These are phyloP conservation scores for Naso thynnoides DNA, from an alignment of 2,797 vertebrate species.

Conservation along the genomic window DNA sequence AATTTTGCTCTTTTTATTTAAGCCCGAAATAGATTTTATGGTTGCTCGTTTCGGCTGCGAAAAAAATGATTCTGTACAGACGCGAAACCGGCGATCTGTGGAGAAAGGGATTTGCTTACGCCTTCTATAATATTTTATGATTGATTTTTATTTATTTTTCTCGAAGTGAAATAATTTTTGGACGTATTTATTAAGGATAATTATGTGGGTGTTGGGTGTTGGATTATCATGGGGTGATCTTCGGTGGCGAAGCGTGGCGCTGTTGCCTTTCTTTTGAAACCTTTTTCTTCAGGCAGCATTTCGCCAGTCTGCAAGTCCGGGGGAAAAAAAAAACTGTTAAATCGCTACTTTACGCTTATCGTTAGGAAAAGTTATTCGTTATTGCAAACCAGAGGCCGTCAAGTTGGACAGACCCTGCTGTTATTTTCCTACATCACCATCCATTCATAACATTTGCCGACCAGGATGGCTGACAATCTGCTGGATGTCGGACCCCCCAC, in stretches of 20 bases:
- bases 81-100: slow-evolving; percentile 73
- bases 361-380: slow-evolving; percentile 53
- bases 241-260: slow-evolving; percentile 92
- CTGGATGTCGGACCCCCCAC: slow-evolving; percentile 96
- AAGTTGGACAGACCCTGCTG: slow-evolving; percentile 43
- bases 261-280: slow-evolving; percentile 90
- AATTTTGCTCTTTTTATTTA: slow-evolving; percentile 81
- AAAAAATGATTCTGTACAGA: slow-evolving; percentile 80
- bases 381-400: slow-evolving; percentile 26
- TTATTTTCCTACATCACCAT: slow-evolving; percentile 48
- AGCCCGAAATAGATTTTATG: slow-evolving; percentile 76
- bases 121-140: slow-evolving; percentile 76
- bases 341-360: slow-evolving; percentile 59
- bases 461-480: slow-evolving; percentile 96
- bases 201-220: slow-evolving; percentile 91
- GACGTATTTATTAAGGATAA: slow-evolving; percentile 81
- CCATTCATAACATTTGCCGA: slow-evolving; percentile 48
- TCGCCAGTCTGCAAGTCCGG: slow-evolving; percentile 75
- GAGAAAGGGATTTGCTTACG: slow-evolving; percentile 67
- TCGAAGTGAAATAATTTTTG: slow-evolving; percentile 74
- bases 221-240: slow-evolving; percentile 91
- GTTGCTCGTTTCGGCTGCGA: slow-evolving; percentile 75
- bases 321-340: slow-evolving; percentile 46
- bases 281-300: slow-evolving; percentile 72
- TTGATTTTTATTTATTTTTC: slow-evolving; percentile 78